A percentile compares a stretch with the other conserved stretches of the same genome.
Evolutionary conservation across 2,888 invertebrate genomes (phyloP).

Genomic region (Yponomeuta cagnagella): DNA sequence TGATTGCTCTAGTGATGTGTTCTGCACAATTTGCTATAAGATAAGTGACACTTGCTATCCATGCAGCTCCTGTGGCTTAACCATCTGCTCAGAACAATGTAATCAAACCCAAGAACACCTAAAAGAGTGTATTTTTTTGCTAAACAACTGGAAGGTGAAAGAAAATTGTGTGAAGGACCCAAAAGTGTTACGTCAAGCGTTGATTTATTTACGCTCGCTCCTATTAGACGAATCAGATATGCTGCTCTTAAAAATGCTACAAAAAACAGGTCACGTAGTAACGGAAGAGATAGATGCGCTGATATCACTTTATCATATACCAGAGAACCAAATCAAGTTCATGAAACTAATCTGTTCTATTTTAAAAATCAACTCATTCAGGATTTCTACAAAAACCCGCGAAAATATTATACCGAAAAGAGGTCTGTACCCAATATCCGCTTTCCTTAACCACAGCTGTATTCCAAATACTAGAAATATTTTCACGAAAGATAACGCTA

Average conservation of each 20-base stretch:
- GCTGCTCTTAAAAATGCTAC: constrained; percentile 60
- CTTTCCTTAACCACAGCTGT: constrained; percentile 82
- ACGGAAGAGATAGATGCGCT: constrained; percentile 70
- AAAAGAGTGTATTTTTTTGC: constrained; percentile 78
- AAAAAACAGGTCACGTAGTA: constrained; percentile 50
- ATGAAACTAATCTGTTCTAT: constrained; percentile 71
- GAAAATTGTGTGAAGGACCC: constrained; percentile 27
- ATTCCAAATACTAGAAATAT: constrained; percentile 79
- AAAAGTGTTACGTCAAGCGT: constrained; percentile 32
- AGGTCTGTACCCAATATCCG: constrained; percentile 79
- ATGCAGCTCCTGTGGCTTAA: constrained; percentile 79
- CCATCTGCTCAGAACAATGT: constrained; percentile 79
- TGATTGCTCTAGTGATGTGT: constrained; percentile 61
- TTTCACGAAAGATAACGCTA: constrained; percentile 69
- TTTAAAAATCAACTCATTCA: constrained; percentile 80
- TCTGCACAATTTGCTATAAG: constrained; percentile 79
- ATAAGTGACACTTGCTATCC: constrained; percentile 41
- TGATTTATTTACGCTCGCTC: constrained; percentile 47
- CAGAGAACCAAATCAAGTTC: constrained; percentile 65
- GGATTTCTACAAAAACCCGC: constrained; percentile 52
- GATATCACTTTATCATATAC: constrained; percentile 54
- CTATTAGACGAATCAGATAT: constrained; percentile 51
- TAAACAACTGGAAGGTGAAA: constrained; percentile 60
- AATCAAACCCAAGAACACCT: constrained; percentile 70
- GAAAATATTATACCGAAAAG: constrained; percentile 60